A percentile compares a stretch with the other conserved stretches of the same genome.
Evolutionary conservation across 2,797 vertebrate genomes (phyloP).

Genomic region (Micrastur ruficollis): DNA sequence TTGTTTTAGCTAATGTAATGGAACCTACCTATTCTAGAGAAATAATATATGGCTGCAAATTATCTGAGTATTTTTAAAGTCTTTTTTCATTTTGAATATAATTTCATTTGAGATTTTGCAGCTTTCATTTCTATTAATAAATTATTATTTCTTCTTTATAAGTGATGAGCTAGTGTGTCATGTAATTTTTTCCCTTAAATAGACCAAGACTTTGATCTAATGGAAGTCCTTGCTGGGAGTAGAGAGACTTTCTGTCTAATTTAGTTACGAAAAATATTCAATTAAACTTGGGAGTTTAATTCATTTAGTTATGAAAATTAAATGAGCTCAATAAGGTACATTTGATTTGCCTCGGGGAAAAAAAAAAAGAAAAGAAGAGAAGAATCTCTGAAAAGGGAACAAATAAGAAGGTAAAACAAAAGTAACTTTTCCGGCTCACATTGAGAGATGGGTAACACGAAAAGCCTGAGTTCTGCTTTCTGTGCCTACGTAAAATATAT

Average conservation of each 20-base stretch:
- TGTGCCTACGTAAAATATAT: neutral
- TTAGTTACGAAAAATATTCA: conserved; percentile 68
- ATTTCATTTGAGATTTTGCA: conserved; percentile 48
- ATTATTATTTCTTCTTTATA: neutral
- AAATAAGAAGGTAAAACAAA: conserved; percentile 45
- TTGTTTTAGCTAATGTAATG: conserved; percentile 17
- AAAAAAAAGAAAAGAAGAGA: neutral
- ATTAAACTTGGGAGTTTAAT: conserved; percentile 63
- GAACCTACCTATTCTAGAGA: conserved; percentile 14
- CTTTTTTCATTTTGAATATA: conserved; percentile 37
- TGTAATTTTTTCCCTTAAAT: conserved; percentile 42
- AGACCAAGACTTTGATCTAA: conserved; percentile 36
- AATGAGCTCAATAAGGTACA: conserved; percentile 55
- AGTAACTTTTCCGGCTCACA: neutral
- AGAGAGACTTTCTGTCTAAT: conserved; percentile 37
- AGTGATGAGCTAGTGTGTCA: conserved; percentile 14
- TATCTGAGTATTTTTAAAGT: conserved; percentile 35
- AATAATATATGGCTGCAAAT: conserved; percentile 8
- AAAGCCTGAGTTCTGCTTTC: neutral
- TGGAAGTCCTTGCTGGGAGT: neutral
- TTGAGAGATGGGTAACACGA: neutral
- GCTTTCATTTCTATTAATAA: conserved; percentile 45
- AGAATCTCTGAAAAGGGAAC: conserved; percentile 17
- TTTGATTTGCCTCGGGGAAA: conserved; percentile 46
- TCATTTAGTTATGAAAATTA: conserved; percentile 72